Conservation (phyloP, 2,113 vertebrate species). For the Pyrgilauda ruficollis region DNA sequence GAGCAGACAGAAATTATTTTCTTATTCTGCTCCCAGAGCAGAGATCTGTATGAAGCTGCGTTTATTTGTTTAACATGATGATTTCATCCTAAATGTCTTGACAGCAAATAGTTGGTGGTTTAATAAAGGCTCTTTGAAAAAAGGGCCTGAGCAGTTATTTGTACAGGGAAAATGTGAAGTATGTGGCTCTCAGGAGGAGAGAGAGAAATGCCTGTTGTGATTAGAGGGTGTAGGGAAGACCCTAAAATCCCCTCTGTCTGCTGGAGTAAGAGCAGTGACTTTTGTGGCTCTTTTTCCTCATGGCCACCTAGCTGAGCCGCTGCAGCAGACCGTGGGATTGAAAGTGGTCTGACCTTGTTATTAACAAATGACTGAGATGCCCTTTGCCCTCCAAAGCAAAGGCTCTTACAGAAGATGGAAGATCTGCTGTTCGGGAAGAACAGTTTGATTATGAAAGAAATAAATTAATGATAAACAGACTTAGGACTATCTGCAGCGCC, state of each 20-base stretch:
- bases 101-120: slow-evolving; percentile 82
- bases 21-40: slow-evolving; percentile 81
- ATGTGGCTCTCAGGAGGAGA: slow-evolving; percentile 42
- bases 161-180: slow-evolving; percentile 62
- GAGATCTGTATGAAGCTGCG: slow-evolving; percentile 77
- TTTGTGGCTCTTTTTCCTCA: not conserved
- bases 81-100: slow-evolving; percentile 84
- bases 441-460: not conserved
- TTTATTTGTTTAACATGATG: slow-evolving; percentile 86
- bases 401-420: not conserved
- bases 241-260: not conserved
- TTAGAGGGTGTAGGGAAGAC: not conserved
- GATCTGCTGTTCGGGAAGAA: not conserved
- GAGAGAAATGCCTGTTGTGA: slow-evolving; percentile 49
- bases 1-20: slow-evolving; percentile 86
- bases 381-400: not conserved
- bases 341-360: slow-evolving; percentile 32
- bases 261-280: not conserved
- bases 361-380: slow-evolving; percentile 6
- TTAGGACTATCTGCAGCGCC: not conserved
- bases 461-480: not conserved
- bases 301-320: slow-evolving; percentile 8
- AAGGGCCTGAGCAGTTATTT: slow-evolving; percentile 62
- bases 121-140: slow-evolving; percentile 81
- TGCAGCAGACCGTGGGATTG: not conserved